These are phyloP conservation scores for Calcarius lapponicus DNA, from an alignment of 2,797 vertebrate genomes.

Conservation along the genomic window DNA sequence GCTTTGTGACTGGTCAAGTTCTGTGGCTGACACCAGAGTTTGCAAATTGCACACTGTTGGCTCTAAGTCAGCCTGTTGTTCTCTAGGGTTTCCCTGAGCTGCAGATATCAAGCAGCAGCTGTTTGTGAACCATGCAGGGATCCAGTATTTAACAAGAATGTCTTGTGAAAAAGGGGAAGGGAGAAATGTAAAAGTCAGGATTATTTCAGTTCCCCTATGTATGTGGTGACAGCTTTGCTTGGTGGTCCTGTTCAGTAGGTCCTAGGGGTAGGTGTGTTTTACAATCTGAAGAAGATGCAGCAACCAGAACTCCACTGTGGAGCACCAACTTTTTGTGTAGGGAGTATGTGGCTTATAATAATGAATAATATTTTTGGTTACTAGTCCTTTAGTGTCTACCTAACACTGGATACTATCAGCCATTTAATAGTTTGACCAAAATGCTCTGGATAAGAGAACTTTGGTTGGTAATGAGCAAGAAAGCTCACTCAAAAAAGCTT, in stretches of 20 bases:
- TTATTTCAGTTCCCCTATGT: background rate
- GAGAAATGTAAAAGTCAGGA: background rate
- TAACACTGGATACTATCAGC: background rate
- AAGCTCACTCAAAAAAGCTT: background rate
- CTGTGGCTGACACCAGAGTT: background rate
- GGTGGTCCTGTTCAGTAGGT: background rate
- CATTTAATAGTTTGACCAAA: background rate
- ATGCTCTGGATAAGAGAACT: background rate
- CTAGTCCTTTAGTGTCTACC: background rate
- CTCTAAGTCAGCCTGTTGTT: background rate
- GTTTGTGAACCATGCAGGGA: background rate
- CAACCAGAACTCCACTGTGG: background rate
- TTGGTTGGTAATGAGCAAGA: background rate
- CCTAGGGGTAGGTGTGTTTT: background rate
- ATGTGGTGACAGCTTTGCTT: background rate
- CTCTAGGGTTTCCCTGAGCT: background rate
- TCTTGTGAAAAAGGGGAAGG: background rate
- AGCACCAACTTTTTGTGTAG: background rate
- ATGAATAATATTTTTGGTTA: background rate
- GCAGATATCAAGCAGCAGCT: conserved; percentile 9
- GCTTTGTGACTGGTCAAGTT: background rate
- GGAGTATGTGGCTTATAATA: background rate
- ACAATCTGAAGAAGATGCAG: background rate
- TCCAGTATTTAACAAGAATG: background rate
- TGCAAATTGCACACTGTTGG: background rate